Base-by-base conservation (phyloP, 92 coral and sea anemone species). In the Epizoanthus stellaris region DNA sequence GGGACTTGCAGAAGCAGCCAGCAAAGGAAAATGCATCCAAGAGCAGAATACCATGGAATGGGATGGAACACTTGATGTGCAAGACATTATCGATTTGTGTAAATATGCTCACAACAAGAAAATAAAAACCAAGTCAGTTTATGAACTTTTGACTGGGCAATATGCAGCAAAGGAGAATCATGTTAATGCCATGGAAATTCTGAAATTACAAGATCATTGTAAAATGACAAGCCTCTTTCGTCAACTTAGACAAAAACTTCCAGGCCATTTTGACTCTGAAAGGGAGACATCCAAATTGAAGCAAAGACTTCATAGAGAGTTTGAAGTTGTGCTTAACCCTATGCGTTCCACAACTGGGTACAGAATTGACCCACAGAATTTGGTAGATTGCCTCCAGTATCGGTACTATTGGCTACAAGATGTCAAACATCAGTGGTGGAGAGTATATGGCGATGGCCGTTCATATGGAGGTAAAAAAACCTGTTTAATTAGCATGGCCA, bases 361-460 rank as follows among this genome's bases (percentile, higher is more conserved):
- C 80, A 23, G 82, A 0, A 76, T 90, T 80, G 69, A 90, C 16
- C 90, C 90, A 43, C 39, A 59, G 7, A 81, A 76, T 25, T 75
- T 86, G 36, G 14, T 3, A 16, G 59, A 86, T 59, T 80, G 85
- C 66, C 81, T 87, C 4, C 16, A 61, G 39, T 84, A 64, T 74
- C 82, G 49, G 34, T 87, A 90, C 66, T 87, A 80, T 0, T 91
- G 94, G 94, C 8, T 88, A 6, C 81, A 82, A 56, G 77, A 86
- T 47, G 66, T 53, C 19, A 40, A 77, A 63, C 73, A 43, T 30
- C 81, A 90, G 20, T 90, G 87, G 87, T 90, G 93, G 92, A 45
- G 89, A 34, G 3, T 90, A 0, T 90, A 87, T 82, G 90, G 90
- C 1, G 93, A 86, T 87, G 93, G 59, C 3, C 17, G 93, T 60